A percentile compares a stretch with the other conserved stretches of the same genome.
Evolutionary conservation across 1,140 invertebrate genomes (phyloP).

Genomic region (Frieseomelitta varia): DNA sequence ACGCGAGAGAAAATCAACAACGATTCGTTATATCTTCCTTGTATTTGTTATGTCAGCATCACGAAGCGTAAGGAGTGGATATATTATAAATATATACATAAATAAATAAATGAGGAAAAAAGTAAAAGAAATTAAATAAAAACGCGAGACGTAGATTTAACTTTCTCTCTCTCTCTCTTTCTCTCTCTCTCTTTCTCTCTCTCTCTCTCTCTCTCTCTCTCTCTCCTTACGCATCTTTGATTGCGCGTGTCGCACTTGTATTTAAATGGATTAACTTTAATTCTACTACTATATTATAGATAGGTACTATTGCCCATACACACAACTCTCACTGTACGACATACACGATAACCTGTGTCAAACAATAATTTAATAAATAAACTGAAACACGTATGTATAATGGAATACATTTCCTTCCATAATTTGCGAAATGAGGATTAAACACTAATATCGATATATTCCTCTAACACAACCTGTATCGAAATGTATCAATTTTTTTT

Average conservation of each 20-base stretch:
- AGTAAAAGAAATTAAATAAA: neutral
- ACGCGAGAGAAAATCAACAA: slow-evolving; percentile 3
- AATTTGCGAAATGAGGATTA: neutral
- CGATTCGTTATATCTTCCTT: slow-evolving; percentile 48
- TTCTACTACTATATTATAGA: slow-evolving; percentile 77
- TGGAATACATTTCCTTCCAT: slow-evolving; percentile 39
- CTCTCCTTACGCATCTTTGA: slow-evolving; percentile 43
- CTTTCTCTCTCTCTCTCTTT: neutral
- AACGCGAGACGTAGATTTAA: slow-evolving; percentile 36
- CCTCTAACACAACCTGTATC: neutral
- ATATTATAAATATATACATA: neutral
- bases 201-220: neutral
- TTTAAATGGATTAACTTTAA: slow-evolving; percentile 81
- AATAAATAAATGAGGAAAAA: slow-evolving; percentile 21
- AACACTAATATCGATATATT: neutral
- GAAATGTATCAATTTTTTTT: neutral
- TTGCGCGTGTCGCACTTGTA: slow-evolving; percentile 75
- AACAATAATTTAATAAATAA: slow-evolving; percentile 83
- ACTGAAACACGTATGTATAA: slow-evolving; percentile 80
- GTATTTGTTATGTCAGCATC: slow-evolving; percentile 45
- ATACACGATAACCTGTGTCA: slow-evolving; percentile 81
- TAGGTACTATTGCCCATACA: slow-evolving; percentile 80
- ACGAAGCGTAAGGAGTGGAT: slow-evolving; percentile 45
- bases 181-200: neutral
- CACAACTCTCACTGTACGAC: slow-evolving; percentile 79